phyloP scores from a whole-genome alignment of 2,113 vertebrate species.

The Anolis sagrei region DNA sequence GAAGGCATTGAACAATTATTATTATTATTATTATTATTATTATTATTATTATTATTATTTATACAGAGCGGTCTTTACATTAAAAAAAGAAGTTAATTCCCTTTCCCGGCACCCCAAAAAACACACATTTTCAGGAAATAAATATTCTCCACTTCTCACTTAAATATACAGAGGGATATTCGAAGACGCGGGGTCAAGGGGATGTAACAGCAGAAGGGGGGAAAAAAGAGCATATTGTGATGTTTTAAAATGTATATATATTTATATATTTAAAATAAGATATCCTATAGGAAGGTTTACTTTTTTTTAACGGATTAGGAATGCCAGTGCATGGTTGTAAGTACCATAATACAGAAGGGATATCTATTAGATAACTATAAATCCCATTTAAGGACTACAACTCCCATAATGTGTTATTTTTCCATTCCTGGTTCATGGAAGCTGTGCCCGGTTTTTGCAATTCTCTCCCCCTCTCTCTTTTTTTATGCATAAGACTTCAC shows the following conservation, averaged over 20 bases:
- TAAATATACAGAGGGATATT: constrained; percentile 57
- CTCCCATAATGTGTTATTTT: too few relatives aligned
- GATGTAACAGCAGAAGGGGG: background rate
- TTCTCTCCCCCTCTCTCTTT: too few relatives aligned
- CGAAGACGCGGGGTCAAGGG: constrained; percentile 43
- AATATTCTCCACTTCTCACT: constrained; percentile 68
- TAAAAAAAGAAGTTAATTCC: constrained; percentile 46
- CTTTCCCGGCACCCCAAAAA: constrained; percentile 7
- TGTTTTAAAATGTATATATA: constrained; percentile 6
- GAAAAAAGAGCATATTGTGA: constrained; percentile 38
- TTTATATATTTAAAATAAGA: constrained; percentile 30
- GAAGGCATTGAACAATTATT: constrained; percentile 46
- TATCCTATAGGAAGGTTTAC: background rate
- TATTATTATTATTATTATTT: constrained; percentile 53
- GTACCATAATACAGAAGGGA: background rate
- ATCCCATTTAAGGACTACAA: too few relatives aligned
- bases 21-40: constrained; percentile 45
- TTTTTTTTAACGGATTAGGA: constrained; percentile 18
- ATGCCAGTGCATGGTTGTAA: background rate
- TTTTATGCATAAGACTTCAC: too few relatives aligned
- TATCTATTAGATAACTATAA: too few relatives aligned
- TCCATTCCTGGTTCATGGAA: too few relatives aligned
- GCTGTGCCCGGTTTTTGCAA: too few relatives aligned
- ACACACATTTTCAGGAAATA: constrained; percentile 69
- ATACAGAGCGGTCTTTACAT: constrained; percentile 54